These are phyloP conservation scores for Orchesella cincta DNA, from an alignment of 1,140 invertebrate species.

Conservation along the genomic window DNA sequence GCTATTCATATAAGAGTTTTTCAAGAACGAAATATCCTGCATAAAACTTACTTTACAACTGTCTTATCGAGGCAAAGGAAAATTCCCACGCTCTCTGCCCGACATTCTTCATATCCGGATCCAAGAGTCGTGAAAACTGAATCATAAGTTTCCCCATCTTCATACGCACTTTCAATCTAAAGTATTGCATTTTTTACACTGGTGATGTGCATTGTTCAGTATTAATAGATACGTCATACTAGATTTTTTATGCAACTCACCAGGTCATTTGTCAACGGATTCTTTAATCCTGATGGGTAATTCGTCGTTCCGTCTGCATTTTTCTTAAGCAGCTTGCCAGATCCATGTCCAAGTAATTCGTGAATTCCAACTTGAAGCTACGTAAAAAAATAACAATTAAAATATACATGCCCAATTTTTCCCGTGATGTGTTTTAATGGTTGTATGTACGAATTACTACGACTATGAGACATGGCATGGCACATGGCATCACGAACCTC, in stretches of 20 bases:
- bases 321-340: conserved; percentile 83
- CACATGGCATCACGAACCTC: no score
- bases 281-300: conserved; percentile 75
- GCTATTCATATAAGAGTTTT: neutral
- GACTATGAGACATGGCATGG: no score
- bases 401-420: no score
- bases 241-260: no score
- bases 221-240: no score
- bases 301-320: conserved; percentile 76
- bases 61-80: conserved; percentile 77
- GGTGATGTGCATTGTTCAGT: no score
- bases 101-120: conserved; percentile 90
- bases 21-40: neutral
- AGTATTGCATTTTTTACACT: no score
- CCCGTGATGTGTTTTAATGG: no score
- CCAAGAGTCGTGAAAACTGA: conserved; percentile 82
- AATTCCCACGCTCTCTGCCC: conserved; percentile 90
- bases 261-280: conserved; percentile 70
- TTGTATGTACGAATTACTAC: no score
- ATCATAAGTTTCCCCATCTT: conserved; percentile 86
- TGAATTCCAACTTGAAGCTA: conserved; percentile 88
- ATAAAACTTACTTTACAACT: conserved; percentile 65
- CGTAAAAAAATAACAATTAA: neutral
- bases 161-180: conserved; percentile 71
- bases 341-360: conserved; percentile 91